phyloP scores from a whole-genome alignment of 2,888 invertebrate genomes.

The Caenorhabditis drosophilae region DNA sequence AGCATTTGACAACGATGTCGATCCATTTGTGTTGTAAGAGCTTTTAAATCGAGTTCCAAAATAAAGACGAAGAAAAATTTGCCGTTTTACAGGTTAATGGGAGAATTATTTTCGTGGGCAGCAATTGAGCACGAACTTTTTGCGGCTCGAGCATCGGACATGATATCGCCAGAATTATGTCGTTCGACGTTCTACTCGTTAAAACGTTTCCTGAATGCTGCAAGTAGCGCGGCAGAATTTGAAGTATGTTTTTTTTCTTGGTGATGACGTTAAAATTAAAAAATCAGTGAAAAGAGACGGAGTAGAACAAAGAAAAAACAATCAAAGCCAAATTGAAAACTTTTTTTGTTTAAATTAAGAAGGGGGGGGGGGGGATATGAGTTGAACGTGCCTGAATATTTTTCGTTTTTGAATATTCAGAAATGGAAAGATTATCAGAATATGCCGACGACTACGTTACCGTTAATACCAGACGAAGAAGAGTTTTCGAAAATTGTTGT shows the following conservation, averaged over 20 bases:
- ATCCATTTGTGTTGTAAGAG: constrained; percentile 50
- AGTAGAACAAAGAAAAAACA: no score
- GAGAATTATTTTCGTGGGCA: constrained; percentile 50
- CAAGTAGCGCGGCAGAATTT: constrained; percentile 33
- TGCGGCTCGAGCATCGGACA: constrained; percentile 77
- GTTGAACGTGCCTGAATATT: no score
- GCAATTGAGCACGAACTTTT: constrained; percentile 48
- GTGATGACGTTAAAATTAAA: no score
- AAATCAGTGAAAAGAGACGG: no score
- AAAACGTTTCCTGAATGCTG: constrained; percentile 39
- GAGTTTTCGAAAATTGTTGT: constrained; percentile 40
- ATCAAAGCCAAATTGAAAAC: no score
- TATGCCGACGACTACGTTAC: constrained; percentile 19
- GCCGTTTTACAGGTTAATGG: constrained; percentile 43
- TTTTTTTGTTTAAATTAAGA: no score
- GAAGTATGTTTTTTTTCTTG: constrained; percentile 21
- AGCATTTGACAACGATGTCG: constrained; percentile 23
- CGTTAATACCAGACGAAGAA: constrained; percentile 36
- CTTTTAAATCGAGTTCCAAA: no score
- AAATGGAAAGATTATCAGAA: constrained; percentile 36
- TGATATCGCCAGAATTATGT: constrained; percentile 75
- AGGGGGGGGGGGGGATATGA: no score
- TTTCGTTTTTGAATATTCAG: constrained; percentile 5
- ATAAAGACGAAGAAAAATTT: not conserved
- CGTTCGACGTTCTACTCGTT: constrained; percentile 42